Percentiles rank a stretch among this genome's conserved stretches.
These are phyloP conservation scores for Drosophila pandora DNA, from an alignment of 1,140 invertebrate genomes.

Conservation along the genomic window DNA sequence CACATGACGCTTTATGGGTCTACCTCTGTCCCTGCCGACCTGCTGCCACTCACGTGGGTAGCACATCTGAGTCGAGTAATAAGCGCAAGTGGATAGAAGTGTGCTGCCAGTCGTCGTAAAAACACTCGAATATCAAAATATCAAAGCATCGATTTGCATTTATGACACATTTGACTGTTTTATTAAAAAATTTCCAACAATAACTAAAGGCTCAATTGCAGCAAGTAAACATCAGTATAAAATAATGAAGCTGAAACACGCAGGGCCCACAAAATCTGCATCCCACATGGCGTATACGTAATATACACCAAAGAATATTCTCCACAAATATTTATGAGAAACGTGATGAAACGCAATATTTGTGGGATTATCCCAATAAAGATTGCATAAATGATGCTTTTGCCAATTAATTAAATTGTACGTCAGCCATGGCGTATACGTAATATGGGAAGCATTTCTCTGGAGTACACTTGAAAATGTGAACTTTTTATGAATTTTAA, in stretches of 20 bases:
- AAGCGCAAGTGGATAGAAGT: conserved; percentile 56
- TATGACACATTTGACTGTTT: neutral
- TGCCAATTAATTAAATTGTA: no score
- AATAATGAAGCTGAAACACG: no score
- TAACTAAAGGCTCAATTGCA: neutral
- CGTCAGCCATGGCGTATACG: no score
- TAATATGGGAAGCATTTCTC: no score
- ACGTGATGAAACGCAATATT: neutral
- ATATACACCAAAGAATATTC: neutral
- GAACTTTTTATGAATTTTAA: no score
- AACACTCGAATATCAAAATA: conserved; percentile 12
- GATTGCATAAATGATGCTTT: neutral
- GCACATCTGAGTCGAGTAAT: conserved; percentile 59
- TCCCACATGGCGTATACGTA: neutral
- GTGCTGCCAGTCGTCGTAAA: conserved; percentile 6
- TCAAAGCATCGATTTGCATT: neutral
- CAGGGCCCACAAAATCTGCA: neutral
- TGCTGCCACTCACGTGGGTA: conserved; percentile 14
- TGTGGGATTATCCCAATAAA: neutral
- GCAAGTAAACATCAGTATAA: no score
- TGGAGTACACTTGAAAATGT: no score
- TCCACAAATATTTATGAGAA: neutral
- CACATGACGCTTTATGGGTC: conserved; percentile 60
- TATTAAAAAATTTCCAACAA: neutral
- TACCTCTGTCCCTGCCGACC: conserved; percentile 10